Conservation (phyloP, 2,113 vertebrate species). For the Menura novaehollandiae region DNA sequence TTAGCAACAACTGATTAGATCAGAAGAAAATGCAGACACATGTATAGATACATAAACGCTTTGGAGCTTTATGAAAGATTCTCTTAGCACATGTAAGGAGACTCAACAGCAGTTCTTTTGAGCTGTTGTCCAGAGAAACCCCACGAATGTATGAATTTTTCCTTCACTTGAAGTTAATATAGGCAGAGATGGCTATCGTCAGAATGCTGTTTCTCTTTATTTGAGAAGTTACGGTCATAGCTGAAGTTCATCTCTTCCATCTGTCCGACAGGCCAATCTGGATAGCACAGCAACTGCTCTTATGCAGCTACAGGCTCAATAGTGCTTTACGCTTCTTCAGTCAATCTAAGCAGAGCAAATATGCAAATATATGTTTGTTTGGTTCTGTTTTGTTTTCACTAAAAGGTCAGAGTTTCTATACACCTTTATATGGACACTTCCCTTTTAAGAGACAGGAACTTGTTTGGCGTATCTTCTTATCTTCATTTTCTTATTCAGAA, state of each 20-base stretch:
- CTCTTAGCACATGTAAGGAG: background rate
- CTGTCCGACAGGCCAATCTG: background rate
- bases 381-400: background rate
- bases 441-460: background rate
- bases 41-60: fast-evolving
- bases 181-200: background rate
- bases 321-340: background rate
- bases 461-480: background rate
- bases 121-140: background rate
- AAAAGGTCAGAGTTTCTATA: background rate
- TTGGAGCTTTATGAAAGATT: background rate
- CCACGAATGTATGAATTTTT: background rate
- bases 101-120: background rate
- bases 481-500: background rate
- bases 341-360: background rate
- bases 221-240: background rate
- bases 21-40: background rate
- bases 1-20: background rate
- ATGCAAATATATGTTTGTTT: background rate
- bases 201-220: background rate
- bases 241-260: background rate
- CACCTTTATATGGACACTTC: background rate
- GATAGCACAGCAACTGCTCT: background rate
- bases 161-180: background rate
- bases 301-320: background rate